A percentile compares a stretch with the other conserved stretches of the same genome.
Evolutionary conservation across 2,888 invertebrate genomes (phyloP).

Genomic region (Leptopterna dolabrata): DNA sequence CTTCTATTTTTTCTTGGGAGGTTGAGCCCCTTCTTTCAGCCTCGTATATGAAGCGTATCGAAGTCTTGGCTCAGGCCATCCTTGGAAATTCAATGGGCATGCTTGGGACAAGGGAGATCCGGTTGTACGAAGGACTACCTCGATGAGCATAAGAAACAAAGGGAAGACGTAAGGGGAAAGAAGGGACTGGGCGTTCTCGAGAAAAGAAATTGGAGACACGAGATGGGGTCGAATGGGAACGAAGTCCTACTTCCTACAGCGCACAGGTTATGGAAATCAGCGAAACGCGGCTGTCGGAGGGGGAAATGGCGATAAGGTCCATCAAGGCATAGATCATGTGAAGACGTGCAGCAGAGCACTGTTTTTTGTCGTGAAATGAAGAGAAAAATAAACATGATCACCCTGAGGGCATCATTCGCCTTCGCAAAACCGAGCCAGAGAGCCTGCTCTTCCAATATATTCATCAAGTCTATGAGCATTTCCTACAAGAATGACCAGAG

Average conservation of each 20-base stretch:
- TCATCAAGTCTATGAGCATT: too few relatives aligned
- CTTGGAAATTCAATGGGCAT: neutral
- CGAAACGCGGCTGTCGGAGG: neutral
- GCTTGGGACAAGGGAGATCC: neutral
- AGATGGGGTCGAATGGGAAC: neutral
- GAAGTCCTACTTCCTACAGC: neutral
- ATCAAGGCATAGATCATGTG: neutral
- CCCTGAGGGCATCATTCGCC: neutral
- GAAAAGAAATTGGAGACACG: neutral
- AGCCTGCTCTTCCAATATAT: too few relatives aligned
- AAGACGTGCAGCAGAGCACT: neutral
- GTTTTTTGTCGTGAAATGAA: neutral
- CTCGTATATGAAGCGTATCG: too few relatives aligned
- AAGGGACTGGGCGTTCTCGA: neutral
- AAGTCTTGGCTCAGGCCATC: neutral
- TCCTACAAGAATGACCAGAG: too few relatives aligned
- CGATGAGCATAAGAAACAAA: neutral
- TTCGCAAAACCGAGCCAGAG: neutral
- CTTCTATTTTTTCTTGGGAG: too few relatives aligned
- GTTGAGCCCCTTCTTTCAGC: too few relatives aligned
- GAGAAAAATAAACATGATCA: neutral
- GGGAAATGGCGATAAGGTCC: neutral
- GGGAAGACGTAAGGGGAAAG: neutral
- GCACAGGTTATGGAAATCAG: constrained; percentile 12
- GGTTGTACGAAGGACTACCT: neutral